Base-by-base conservation (phyloP, 2,888 invertebrate species). In the Campaea margaritaria region DNA sequence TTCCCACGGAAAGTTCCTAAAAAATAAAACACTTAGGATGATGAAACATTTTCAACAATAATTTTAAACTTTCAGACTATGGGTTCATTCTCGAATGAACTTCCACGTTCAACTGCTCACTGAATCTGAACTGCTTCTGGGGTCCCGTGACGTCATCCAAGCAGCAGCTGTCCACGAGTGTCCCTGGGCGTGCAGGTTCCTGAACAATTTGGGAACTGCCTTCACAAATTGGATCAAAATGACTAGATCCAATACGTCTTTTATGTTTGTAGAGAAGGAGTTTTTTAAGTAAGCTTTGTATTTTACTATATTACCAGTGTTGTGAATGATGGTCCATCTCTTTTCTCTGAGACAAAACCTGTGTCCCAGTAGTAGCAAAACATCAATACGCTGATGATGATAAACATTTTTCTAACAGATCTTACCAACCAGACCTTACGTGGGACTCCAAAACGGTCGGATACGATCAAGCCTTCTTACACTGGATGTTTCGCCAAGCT, bases 401-500 rank as follows among this genome's bases (percentile, higher is more conserved):
- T 21, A 21, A 21, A 21, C 5, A 5, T 5, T 5, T 21, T 21
- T 5, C 21, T 5, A 5, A 21, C 61, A 92, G 91, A 12, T 86
- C 89, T 0, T 92, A 91, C 58, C 74, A 81, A 60, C 91, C 91
- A 7, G 91, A 92, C 58, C 70, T 92, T 13, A 52, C 67, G 0
- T 92, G 92, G 92, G 76, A 87, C 43, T 43, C 67, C 0, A 62
- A 83, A 43, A 64, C 75, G 0, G 81, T 88, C 0, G 89, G 90
- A 4, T 85, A 85, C 49, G 67, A 84, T 1, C 79, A 79, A 64
- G 49, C 67, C 1, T 65, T 80, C 5, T 58, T 87, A 0, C 89
- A 92, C 62, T 90, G 90, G 90, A 91, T 92, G 91, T 91, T 92
- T 50, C 77, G 87, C 54, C 80, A 85, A 72, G 88, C 91, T 0